Percentiles rank a stretch among this genome's conserved stretches.
These are phyloP conservation scores for Sebastiscus albofasciatus DNA, from an alignment of 2,797 vertebrate species.

Conservation along the genomic window DNA sequence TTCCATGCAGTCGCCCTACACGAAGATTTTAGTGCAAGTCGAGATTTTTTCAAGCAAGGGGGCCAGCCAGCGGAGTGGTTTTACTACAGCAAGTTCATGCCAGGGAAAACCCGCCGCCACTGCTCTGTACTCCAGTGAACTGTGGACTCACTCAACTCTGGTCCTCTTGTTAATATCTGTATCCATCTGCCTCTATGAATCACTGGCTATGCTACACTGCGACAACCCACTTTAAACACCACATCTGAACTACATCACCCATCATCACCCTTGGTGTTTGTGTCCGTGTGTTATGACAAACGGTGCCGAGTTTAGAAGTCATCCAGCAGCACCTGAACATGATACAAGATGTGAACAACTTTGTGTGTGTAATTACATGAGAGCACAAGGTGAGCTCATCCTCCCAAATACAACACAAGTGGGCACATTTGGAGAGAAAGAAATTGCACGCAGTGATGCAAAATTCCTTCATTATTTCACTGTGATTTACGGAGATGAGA, in stretches of 20 bases:
- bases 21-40: slow-evolving; percentile 26
- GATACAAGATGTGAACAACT: slow-evolving; percentile 3
- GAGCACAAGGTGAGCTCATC: neutral
- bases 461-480: neutral
- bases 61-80: slow-evolving; percentile 25
- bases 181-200: neutral
- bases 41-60: slow-evolving; percentile 37
- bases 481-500: neutral
- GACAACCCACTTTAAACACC: slow-evolving; percentile 1
- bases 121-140: slow-evolving; percentile 21
- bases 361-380: neutral
- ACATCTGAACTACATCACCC: slow-evolving; percentile 4
- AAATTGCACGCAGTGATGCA: neutral
- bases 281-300: neutral
- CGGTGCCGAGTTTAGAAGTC: neutral
- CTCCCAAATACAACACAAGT: neutral
- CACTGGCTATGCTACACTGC: neutral
- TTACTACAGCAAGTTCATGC: slow-evolving; percentile 29
- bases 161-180: slow-evolving; percentile 8
- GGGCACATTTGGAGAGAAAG: neutral
- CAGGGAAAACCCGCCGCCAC: slow-evolving; percentile 24
- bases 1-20: slow-evolving; percentile 1
- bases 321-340: slow-evolving; percentile 15
- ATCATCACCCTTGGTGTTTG: neutral
- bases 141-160: slow-evolving; percentile 21